Evolutionary conservation across 1,140 invertebrate species (phyloP).

Genomic region (Lepidostoma basale): DNA sequence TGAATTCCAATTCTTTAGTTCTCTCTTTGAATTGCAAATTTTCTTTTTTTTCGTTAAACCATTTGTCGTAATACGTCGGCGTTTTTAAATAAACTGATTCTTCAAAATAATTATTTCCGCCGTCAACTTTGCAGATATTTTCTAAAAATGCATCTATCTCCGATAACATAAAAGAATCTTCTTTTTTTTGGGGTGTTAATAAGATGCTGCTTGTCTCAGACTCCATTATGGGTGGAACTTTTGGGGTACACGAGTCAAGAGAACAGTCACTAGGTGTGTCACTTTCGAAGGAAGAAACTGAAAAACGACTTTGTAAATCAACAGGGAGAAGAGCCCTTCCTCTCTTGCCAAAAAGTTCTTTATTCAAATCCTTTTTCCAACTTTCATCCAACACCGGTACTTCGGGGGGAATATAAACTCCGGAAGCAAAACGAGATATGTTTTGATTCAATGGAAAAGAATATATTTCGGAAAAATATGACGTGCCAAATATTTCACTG

Average conservation of each 20-base stretch:
- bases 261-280: slow-evolving; percentile 18
- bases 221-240: slow-evolving; percentile 54
- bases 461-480: no score
- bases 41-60: neutral
- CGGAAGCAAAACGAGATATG: no score
- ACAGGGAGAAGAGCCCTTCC: neutral
- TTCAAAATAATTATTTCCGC: slow-evolving; percentile 9
- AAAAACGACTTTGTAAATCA: slow-evolving; percentile 17
- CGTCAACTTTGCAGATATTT: slow-evolving; percentile 60
- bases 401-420: no score
- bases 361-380: no score
- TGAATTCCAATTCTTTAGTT: neutral
- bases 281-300: slow-evolving; percentile 30
- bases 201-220: slow-evolving; percentile 55
- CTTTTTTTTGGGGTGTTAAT: slow-evolving; percentile 55
- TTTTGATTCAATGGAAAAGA: no score
- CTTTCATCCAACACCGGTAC: no score
- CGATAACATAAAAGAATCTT: slow-evolving; percentile 56
- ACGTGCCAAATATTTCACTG: slow-evolving; percentile 1
- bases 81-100: slow-evolving; percentile 16
- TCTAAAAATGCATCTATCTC: slow-evolving; percentile 64
- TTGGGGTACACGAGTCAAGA: slow-evolving; percentile 1
- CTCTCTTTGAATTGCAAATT: neutral
- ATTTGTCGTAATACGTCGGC: neutral
- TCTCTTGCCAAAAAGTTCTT: neutral